These are phyloP conservation scores for Diplodus puntazzo DNA, from an alignment of 2,797 vertebrate species.

Conservation along the genomic window DNA sequence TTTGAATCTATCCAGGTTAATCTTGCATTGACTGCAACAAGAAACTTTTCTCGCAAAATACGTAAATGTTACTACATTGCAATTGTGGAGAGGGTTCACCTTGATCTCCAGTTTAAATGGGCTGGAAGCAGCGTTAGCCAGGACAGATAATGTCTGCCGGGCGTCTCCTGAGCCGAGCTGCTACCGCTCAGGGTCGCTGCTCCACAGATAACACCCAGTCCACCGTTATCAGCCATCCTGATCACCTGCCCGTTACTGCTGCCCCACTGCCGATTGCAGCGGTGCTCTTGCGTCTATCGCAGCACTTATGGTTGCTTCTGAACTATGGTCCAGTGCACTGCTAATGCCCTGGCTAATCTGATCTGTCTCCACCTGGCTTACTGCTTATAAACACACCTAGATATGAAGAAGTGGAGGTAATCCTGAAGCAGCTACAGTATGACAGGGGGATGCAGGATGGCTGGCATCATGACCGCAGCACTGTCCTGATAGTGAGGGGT, in stretches of 20 bases:
- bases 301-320: conserved; percentile 59
- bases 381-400: conserved; percentile 69
- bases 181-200: conserved; percentile 61
- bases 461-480: conserved; percentile 37
- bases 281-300: conserved; percentile 27
- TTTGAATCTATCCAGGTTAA: neutral
- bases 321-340: conserved; percentile 65
- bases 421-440: conserved; percentile 46
- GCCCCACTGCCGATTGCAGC: conserved; percentile 37
- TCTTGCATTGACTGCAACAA: neutral
- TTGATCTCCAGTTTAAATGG: conserved; percentile 40
- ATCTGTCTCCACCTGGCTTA: conserved; percentile 69
- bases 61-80: conserved; percentile 3
- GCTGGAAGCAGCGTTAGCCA: conserved; percentile 24
- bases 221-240: conserved; percentile 59
- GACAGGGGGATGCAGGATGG: conserved; percentile 42
- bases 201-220: conserved; percentile 60
- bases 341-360: conserved; percentile 76
- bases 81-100: conserved; percentile 35
- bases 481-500: conserved; percentile 35
- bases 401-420: conserved; percentile 58
- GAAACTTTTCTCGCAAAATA: neutral
- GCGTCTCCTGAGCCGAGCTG: conserved; percentile 48
- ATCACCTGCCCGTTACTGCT: conserved; percentile 41
- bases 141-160: conserved; percentile 28